Percentiles rank a stretch among this genome's conserved stretches.
These are phyloP conservation scores for Scolopax rusticola DNA, from an alignment of 2,797 vertebrate species.

Conservation along the genomic window DNA sequence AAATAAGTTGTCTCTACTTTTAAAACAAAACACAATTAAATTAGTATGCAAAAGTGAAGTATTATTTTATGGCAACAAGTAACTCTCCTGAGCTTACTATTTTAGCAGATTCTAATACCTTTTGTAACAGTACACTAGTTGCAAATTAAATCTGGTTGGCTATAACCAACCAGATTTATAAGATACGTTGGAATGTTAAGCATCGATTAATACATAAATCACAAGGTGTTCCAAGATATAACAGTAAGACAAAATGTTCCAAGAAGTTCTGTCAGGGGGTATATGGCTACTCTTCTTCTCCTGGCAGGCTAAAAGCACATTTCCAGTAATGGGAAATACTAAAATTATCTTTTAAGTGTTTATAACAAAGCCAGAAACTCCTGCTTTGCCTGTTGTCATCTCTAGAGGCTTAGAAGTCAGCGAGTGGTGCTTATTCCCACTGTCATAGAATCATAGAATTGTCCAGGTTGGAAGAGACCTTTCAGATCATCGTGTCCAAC, in stretches of 20 bases:
- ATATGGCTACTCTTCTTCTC: not conserved
- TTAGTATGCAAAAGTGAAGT: slow-evolving; percentile 50
- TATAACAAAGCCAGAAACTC: not conserved
- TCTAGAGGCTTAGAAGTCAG: not conserved
- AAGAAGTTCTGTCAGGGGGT: not conserved
- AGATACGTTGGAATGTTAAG: not conserved
- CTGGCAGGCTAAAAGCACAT: not conserved
- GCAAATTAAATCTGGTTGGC: not conserved
- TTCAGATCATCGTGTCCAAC: too few species aligned
- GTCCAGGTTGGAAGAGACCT: too few species aligned
- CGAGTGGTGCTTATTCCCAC: not conserved
- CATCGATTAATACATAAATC: slow-evolving; percentile 2
- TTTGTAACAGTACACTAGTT: slow-evolving; percentile 3
- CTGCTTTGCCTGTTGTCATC: not conserved
- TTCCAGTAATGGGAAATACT: not conserved
- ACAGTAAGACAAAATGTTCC: not conserved
- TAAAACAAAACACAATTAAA: slow-evolving; percentile 70
- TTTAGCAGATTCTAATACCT: slow-evolving; percentile 44
- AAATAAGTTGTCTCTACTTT: slow-evolving; percentile 64
- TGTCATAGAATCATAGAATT: not conserved
- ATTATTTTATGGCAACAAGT: slow-evolving; percentile 47
- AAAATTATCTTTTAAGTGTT: not conserved
- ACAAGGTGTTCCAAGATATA: not conserved
- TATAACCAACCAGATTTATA: slow-evolving; percentile 44
- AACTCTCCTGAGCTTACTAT: slow-evolving; percentile 33